These are phyloP conservation scores for Uropsilus gracilis DNA, from an alignment of 2,113 vertebrate species.

Conservation along the genomic window DNA sequence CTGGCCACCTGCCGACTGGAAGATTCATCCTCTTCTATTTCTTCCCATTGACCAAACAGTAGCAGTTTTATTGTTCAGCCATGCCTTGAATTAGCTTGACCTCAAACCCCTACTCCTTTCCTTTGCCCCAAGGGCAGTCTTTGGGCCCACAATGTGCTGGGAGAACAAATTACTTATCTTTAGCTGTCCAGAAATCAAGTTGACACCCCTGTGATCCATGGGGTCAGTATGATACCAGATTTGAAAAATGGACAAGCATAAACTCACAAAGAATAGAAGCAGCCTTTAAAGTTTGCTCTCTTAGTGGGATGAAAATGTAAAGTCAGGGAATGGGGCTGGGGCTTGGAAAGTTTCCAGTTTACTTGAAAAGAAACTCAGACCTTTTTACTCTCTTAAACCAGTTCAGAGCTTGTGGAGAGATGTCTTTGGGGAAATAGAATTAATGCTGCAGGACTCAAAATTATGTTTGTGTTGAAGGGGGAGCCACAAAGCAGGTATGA, in stretches of 20 bases:
- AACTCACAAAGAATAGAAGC: not conserved
- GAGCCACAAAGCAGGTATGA: conserved; percentile 19
- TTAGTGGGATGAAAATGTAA: not conserved
- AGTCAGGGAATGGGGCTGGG: not conserved
- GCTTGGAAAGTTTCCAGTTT: conserved; percentile 11
- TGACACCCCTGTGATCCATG: not conserved
- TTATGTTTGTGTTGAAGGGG: not conserved
- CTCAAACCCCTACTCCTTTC: not conserved
- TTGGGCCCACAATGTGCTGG: not conserved
- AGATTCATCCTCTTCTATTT: not conserved
- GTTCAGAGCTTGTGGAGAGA: conserved; percentile 45
- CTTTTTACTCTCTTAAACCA: not conserved
- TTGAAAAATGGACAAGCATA: not conserved
- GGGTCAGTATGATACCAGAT: not conserved
- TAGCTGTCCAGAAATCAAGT: not conserved
- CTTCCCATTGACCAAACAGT: not conserved
- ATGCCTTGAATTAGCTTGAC: not conserved
- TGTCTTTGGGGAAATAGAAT: conserved; percentile 25
- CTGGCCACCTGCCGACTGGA: not conserved
- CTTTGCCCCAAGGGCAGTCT: not conserved
- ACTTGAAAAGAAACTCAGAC: not conserved
- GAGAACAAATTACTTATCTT: not conserved
- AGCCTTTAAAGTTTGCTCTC: not conserved
- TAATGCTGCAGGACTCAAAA: conserved; percentile 39
- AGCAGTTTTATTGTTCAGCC: not conserved